Evolutionary conservation across 2,888 invertebrate species (phyloP).

Genomic region (Campaea margaritaria): DNA sequence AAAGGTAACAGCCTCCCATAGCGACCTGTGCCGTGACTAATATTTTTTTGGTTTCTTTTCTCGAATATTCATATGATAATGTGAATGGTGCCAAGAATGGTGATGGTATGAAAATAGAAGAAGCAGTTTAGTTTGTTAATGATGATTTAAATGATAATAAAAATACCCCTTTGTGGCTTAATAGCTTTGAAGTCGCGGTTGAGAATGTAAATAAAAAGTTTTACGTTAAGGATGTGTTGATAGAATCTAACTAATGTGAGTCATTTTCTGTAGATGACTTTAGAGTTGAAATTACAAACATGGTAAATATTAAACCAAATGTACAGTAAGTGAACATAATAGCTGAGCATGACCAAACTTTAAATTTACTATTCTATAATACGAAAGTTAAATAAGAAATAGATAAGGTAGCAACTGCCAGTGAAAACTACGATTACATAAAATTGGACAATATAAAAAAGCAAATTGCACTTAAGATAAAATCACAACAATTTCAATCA

Average conservation of each 20-base stretch:
- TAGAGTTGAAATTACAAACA: too few relatives aligned
- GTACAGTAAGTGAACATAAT: too few relatives aligned
- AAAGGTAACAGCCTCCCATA: conserved; percentile 35
- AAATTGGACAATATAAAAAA: neutral
- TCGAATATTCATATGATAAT: conserved; percentile 68
- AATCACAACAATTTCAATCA: conserved; percentile 7
- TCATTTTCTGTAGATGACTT: neutral
- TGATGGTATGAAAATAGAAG: conserved; percentile 24
- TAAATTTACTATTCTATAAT: too few relatives aligned
- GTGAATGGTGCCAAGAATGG: conserved; percentile 29
- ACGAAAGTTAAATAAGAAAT: too few relatives aligned
- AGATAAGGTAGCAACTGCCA: too few relatives aligned
- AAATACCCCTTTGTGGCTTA: conserved; percentile 12
- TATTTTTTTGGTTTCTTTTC: conserved; percentile 51
- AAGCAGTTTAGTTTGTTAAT: conserved; percentile 34
- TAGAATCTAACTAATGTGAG: neutral
- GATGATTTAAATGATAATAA: conserved; percentile 32
- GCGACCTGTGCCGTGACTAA: conserved; percentile 60
- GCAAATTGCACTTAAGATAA: neutral
- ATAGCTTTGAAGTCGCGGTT: conserved; percentile 1
- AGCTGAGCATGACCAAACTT: too few relatives aligned
- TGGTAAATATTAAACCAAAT: too few relatives aligned
- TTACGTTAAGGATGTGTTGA: neutral
- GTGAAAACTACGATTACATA: too few relatives aligned
- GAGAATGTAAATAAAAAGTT: conserved; percentile 2